Evolutionary conservation across 2,888 invertebrate genomes (phyloP).

Genomic region (Drosophila atripex): DNA sequence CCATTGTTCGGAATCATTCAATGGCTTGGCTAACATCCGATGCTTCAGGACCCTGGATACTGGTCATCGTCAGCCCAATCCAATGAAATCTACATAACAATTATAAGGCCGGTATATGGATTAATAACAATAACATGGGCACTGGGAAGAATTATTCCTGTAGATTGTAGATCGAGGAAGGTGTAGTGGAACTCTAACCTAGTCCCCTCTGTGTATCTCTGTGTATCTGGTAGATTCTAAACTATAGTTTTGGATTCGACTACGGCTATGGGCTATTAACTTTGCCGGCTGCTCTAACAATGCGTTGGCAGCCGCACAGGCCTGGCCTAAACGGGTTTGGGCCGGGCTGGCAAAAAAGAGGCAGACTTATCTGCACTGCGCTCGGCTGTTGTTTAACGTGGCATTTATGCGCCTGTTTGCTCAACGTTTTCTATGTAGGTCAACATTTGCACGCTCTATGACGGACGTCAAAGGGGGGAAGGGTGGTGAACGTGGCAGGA

Average conservation of each 20-base stretch:
- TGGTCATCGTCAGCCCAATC: slow-evolving; percentile 53
- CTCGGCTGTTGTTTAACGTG: slow-evolving; percentile 60
- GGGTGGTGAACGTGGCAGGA: slow-evolving; percentile 38
- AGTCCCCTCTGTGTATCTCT: neutral
- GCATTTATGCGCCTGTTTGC: slow-evolving; percentile 77
- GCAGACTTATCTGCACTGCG: slow-evolving; percentile 58
- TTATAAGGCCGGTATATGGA: slow-evolving; percentile 68
- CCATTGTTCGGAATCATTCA: slow-evolving; percentile 46
- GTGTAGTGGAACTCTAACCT: no score
- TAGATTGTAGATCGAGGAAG: neutral
- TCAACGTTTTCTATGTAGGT: slow-evolving; percentile 75
- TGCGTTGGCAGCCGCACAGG: slow-evolving; percentile 64
- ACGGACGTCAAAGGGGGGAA: slow-evolving; percentile 71
- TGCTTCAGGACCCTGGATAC: slow-evolving; percentile 40
- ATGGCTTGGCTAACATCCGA: slow-evolving; percentile 40
- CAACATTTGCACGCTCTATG: slow-evolving; percentile 77
- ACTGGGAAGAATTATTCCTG: neutral
- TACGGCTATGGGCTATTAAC: slow-evolving; percentile 62
- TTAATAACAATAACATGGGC: slow-evolving; percentile 67
- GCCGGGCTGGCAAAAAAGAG: slow-evolving; percentile 36
- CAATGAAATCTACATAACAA: slow-evolving; percentile 75
- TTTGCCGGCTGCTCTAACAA: slow-evolving; percentile 62
- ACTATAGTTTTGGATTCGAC: slow-evolving; percentile 26
- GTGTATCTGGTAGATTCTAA: slow-evolving; percentile 14
- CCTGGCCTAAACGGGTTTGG: neutral